Evolutionary conservation across 2,888 invertebrate species (phyloP).

Genomic region (Caenorhabditis virilis): DNA sequence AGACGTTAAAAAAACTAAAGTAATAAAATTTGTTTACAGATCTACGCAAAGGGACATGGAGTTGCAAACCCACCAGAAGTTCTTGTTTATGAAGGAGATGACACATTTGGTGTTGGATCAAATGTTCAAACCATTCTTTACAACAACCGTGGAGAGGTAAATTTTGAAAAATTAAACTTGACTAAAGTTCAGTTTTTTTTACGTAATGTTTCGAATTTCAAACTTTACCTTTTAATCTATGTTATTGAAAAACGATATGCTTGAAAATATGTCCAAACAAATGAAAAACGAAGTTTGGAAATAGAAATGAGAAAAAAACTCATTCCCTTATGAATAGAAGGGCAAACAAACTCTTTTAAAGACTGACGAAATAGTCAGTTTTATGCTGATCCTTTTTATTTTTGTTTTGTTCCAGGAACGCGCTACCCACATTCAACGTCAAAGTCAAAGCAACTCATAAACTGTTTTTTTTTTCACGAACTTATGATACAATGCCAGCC

Average conservation of each 20-base stretch:
- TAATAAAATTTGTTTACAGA: slow-evolving; percentile 42
- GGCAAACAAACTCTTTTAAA: not conserved
- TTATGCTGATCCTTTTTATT: not conserved
- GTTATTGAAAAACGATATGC: not conserved
- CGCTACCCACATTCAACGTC: slow-evolving; percentile 65
- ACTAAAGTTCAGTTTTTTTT: not conserved
- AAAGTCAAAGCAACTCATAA: slow-evolving; percentile 31
- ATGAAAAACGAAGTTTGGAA: not conserved
- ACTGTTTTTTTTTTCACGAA: not conserved
- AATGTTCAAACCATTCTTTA: slow-evolving; percentile 69
- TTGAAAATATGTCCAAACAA: not conserved
- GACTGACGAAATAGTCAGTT: not conserved
- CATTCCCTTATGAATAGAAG: too few relatives aligned
- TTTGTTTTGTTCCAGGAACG: slow-evolving; percentile 54
- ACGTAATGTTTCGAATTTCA: not conserved
- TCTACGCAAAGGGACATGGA: slow-evolving; percentile 66
- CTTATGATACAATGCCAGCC: too few relatives aligned
- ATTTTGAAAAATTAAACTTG: not conserved
- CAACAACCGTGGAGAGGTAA: slow-evolving; percentile 68
- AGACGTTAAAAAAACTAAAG: not conserved
- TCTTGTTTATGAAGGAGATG: slow-evolving; percentile 65
- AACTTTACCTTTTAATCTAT: not conserved
- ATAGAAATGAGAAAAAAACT: not conserved
- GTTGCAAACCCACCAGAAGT: slow-evolving; percentile 64
- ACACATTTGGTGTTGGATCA: slow-evolving; percentile 66